These are phyloP conservation scores for Taenaris catops DNA, from an alignment of 2,888 invertebrate species.

Conservation along the genomic window DNA sequence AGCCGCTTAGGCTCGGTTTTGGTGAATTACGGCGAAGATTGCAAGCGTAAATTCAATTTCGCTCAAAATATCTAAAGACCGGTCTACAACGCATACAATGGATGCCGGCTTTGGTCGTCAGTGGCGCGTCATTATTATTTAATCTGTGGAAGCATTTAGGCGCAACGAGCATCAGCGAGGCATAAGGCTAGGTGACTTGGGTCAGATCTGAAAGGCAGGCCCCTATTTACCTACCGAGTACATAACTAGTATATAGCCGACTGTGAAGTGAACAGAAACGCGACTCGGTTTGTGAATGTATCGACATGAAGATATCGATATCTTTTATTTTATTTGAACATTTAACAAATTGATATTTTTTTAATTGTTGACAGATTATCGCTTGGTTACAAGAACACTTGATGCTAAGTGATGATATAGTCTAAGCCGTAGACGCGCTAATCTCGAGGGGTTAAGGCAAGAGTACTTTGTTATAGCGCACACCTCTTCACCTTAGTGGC, in stretches of 20 bases:
- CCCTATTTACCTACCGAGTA: constrained; percentile 51
- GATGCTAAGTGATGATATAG: too few species aligned
- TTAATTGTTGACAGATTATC: too few species aligned
- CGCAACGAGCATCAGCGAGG: constrained; percentile 27
- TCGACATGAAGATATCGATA: constrained; percentile 25
- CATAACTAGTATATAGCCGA: constrained; percentile 46
- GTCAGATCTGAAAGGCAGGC: constrained; percentile 58
- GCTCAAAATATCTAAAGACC: constrained; percentile 21
- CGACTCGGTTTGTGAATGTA: constrained; percentile 29
- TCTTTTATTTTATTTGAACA: too few species aligned
- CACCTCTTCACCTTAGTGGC: too few species aligned
- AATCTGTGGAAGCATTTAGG: constrained; percentile 32
- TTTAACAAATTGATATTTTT: too few species aligned
- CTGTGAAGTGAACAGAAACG: constrained; percentile 47
- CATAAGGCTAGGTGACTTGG: constrained; percentile 35
- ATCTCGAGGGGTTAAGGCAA: too few species aligned
- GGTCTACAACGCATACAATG: constrained; percentile 22
- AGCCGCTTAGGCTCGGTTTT: too few species aligned
- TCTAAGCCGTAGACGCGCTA: too few species aligned
- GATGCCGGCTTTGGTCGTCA: constrained; percentile 22
- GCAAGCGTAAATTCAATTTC: constrained; percentile 20
- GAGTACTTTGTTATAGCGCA: too few species aligned
- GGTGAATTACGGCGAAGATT: constrained; percentile 19
- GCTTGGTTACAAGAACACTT: too few species aligned
- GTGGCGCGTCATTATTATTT: constrained; percentile 29